Evolutionary conservation across 2,797 vertebrate species (phyloP).

Genomic region (Semotilus atromaculatus): DNA sequence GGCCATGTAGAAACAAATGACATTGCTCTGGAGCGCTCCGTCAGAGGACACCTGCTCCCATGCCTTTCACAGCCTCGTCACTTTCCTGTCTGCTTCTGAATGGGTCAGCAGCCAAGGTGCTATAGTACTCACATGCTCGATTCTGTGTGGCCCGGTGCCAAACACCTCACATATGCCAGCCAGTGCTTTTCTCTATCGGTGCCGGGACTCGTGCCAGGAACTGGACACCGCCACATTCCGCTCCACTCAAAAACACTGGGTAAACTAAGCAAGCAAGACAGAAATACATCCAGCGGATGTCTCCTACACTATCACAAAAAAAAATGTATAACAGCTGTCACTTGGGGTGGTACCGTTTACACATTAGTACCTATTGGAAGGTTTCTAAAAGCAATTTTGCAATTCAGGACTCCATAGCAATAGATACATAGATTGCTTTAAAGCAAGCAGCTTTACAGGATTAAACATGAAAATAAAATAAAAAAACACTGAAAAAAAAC

Average conservation of each 20-base stretch:
- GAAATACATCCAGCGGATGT: background rate
- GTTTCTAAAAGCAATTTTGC: background rate
- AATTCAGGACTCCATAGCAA: background rate
- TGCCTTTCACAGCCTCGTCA: slow-evolving; percentile 42
- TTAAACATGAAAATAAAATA: background rate
- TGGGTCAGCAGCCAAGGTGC: slow-evolving; percentile 28
- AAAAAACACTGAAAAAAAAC: too few species aligned
- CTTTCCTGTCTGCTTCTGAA: slow-evolving; percentile 44
- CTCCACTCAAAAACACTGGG: slow-evolving; percentile 14
- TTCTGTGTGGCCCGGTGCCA: slow-evolving; percentile 52
- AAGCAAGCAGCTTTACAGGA: background rate
- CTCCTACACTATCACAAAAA: background rate
- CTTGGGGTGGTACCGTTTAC: background rate
- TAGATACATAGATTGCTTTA: background rate
- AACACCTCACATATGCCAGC: slow-evolving; percentile 39
- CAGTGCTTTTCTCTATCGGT: slow-evolving; percentile 27
- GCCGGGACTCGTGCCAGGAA: slow-evolving; percentile 33
- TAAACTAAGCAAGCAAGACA: background rate
- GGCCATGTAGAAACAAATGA: slow-evolving; percentile 54
- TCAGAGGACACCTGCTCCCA: slow-evolving; percentile 50
- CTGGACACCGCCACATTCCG: slow-evolving; percentile 23
- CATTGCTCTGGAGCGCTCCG: slow-evolving; percentile 31
- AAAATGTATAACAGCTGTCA: background rate
- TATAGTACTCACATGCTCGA: slow-evolving; percentile 32
- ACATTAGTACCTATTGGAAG: background rate